Evolutionary conservation across 2,113 vertebrate species (phyloP).

Genomic region (Butorides virescens): DNA sequence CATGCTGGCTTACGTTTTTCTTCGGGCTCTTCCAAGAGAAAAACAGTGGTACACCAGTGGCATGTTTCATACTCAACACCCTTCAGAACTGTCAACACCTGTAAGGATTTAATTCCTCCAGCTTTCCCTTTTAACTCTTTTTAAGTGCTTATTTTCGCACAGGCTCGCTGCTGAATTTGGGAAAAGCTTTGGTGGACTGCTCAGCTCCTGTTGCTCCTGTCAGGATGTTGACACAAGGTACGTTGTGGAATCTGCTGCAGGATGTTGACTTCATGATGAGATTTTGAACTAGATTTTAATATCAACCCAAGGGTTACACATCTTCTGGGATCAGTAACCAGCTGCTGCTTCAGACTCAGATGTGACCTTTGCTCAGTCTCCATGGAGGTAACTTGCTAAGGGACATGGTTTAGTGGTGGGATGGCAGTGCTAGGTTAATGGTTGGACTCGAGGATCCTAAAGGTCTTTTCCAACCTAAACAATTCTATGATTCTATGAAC

Average conservation of each 20-base stretch:
- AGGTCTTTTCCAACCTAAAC: too few species aligned
- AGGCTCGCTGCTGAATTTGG: background rate
- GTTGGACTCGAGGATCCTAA: too few species aligned
- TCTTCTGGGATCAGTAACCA: background rate
- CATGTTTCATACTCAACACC: background rate
- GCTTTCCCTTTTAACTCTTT: background rate
- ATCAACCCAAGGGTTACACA: fast-evolving
- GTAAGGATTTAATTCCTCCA: constrained; percentile 22
- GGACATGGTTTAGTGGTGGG: too few species aligned
- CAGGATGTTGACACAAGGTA: background rate
- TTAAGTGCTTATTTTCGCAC: background rate
- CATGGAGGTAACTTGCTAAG: too few species aligned
- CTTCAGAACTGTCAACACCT: background rate
- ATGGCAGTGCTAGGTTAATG: too few species aligned
- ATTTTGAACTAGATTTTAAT: background rate
- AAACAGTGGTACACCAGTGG: background rate
- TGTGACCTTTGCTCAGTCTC: background rate
- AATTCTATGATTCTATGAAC: too few species aligned
- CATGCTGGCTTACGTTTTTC: background rate
- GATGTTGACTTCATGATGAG: background rate
- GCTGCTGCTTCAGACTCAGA: background rate
- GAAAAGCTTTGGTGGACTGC: background rate
- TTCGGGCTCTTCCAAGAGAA: background rate
- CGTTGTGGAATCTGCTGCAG: background rate
- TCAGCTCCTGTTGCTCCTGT: fast-evolving